These are phyloP conservation scores for Copsychus sechellarum DNA, from an alignment of 2,113 vertebrate genomes.

Conservation along the genomic window DNA sequence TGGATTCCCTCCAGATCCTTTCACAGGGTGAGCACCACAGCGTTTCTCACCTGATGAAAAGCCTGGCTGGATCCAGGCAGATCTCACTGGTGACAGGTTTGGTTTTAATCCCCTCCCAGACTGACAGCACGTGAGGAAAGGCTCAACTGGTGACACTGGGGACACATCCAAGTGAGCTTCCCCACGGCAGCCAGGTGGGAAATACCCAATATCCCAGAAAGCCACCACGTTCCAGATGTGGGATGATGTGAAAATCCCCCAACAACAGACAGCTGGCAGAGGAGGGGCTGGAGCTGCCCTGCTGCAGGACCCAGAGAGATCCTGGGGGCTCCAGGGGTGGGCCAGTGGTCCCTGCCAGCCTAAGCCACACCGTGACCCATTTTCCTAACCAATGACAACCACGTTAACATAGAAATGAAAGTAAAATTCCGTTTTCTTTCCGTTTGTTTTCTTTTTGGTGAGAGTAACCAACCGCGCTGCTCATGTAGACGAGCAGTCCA, in stretches of 20 bases:
- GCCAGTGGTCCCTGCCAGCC: not conserved
- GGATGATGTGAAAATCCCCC: not conserved
- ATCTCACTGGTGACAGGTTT: not conserved
- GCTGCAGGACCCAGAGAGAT: not conserved
- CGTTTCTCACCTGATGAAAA: not conserved
- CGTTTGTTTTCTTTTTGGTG: not conserved
- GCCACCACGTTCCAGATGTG: too few species aligned
- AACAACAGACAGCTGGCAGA: not conserved
- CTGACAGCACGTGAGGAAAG: not conserved
- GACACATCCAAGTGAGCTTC: fast-evolving
- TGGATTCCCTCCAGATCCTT: too few species aligned
- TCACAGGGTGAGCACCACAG: not conserved
- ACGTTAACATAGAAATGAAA: not conserved
- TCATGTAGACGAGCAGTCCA: not conserved
- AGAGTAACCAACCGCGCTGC: not conserved
- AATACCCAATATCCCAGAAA: not conserved
- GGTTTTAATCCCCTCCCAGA: not conserved
- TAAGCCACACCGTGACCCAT: not conserved
- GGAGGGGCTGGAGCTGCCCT: not conserved
- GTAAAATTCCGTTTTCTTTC: not conserved
- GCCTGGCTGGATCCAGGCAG: not conserved
- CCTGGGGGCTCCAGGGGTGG: not conserved
- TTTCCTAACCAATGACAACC: conserved; percentile 29
- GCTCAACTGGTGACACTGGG: not conserved
- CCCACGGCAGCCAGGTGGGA: not conserved